phyloP scores from a whole-genome alignment of 2,797 vertebrate genomes.

The Aplochiton taeniatus region DNA sequence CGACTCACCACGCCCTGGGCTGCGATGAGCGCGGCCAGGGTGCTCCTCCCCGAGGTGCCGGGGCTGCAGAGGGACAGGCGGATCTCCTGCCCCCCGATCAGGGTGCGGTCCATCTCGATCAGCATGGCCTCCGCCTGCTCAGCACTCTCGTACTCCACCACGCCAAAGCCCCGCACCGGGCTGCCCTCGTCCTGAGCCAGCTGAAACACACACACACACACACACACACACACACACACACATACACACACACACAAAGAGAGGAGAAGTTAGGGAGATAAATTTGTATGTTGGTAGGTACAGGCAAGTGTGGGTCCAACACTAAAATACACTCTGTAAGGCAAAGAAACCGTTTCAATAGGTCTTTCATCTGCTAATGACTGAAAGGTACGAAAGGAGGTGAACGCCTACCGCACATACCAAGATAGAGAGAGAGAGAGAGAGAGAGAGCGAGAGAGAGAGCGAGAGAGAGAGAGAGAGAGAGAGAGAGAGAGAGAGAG shows the following conservation, averaged over 20 bases:
- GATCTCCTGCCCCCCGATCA: conserved; percentile 80
- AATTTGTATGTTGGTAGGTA: too few species aligned
- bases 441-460: too few species aligned
- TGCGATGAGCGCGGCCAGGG: conserved; percentile 91
- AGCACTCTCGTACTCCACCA: conserved; percentile 89
- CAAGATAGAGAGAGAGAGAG: too few species aligned
- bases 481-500: too few species aligned
- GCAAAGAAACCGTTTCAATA: too few species aligned
- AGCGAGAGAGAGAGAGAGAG: too few species aligned
- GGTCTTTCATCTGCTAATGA: too few species aligned
- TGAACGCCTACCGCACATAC: not conserved
- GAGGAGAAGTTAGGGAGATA: not conserved
- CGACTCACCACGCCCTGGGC: conserved; percentile 92
- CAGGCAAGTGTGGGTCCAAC: too few species aligned
- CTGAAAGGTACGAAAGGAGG: too few species aligned
- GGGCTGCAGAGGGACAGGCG: conserved; percentile 92
- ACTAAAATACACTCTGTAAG: too few species aligned
- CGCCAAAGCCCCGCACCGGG: conserved; percentile 84
- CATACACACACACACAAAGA: conserved; percentile 1
- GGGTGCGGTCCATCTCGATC: conserved; percentile 76
- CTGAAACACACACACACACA: conserved; percentile 59
- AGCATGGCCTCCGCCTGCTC: conserved; percentile 89
- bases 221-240: not conserved
- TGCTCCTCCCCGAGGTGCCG: conserved; percentile 92
- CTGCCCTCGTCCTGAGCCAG: conserved; percentile 93